phyloP scores from a whole-genome alignment of 2,888 invertebrate genomes.

The Lochmaea capreae region DNA sequence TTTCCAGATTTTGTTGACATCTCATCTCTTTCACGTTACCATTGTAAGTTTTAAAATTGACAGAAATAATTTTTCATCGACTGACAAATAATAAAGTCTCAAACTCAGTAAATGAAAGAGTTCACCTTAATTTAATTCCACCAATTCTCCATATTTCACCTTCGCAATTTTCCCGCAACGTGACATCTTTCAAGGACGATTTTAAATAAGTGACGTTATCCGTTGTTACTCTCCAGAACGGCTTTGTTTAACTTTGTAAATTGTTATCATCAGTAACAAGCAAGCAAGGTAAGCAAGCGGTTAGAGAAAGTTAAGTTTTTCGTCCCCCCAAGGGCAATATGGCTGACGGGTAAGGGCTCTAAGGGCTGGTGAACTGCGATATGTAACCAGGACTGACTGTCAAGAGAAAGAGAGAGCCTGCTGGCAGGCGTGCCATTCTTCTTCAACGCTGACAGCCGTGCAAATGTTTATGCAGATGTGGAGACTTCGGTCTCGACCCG shows the following conservation, averaged over 20 bases:
- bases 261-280: slow-evolving; percentile 10
- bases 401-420: slow-evolving; percentile 12
- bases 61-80: no score
- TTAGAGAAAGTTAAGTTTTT: slow-evolving; percentile 23
- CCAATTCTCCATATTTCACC: background rate
- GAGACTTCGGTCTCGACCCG: slow-evolving; percentile 42
- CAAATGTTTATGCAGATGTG: slow-evolving; percentile 61
- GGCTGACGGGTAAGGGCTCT: slow-evolving; percentile 14
- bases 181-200: background rate
- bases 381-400: slow-evolving; percentile 10
- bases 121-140: background rate
- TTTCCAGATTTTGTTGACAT: no score
- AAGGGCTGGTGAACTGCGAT: slow-evolving; percentile 23
- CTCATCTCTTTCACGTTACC: no score
- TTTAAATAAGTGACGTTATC: slow-evolving; percentile 7
- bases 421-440: slow-evolving; percentile 53
- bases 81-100: no score
- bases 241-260: slow-evolving; percentile 13
- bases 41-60: no score
- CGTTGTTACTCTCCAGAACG: background rate
- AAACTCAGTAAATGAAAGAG: no score
- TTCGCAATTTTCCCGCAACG: background rate
- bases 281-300: slow-evolving; percentile 13
- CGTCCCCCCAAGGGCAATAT: slow-evolving; percentile 10
- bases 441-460: slow-evolving; percentile 59